phyloP scores from a whole-genome alignment of 2,888 invertebrate genomes.

The Caenorhabditis sp. region DNA sequence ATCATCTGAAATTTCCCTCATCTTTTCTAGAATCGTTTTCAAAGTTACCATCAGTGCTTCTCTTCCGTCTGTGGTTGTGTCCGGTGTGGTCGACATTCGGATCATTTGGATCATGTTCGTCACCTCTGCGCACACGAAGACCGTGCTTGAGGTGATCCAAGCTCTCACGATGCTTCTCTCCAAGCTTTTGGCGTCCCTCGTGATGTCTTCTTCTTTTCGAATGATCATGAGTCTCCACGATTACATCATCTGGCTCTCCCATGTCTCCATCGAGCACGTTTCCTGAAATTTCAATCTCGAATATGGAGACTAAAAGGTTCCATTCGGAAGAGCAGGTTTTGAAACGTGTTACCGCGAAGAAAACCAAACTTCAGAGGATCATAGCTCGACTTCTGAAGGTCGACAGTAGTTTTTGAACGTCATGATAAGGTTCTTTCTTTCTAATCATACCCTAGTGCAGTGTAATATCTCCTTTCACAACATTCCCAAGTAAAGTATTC shows the following conservation, averaged over 20 bases:
- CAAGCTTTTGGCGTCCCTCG: conserved; percentile 32
- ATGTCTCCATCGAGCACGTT: conserved; percentile 48
- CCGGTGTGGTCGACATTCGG: conserved; percentile 65
- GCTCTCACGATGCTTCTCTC: conserved; percentile 33
- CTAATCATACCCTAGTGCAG: too few species aligned
- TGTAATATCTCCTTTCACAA: too few species aligned
- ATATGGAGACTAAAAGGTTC: too few species aligned
- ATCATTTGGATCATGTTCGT: conserved; percentile 55
- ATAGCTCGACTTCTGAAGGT: too few species aligned
- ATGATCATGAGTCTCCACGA: conserved; percentile 41
- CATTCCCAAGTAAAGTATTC: not conserved
- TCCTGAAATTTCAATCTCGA: conserved; percentile 40
- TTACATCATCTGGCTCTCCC: conserved; percentile 17
- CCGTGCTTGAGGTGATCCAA: conserved; percentile 47
- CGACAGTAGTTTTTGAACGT: too few species aligned
- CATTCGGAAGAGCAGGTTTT: too few species aligned
- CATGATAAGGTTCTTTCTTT: too few species aligned
- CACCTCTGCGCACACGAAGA: conserved; percentile 26
- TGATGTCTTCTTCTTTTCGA: conserved; percentile 28
- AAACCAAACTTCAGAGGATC: too few species aligned
- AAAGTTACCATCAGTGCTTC: conserved; percentile 20
- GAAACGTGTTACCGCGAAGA: too few species aligned
- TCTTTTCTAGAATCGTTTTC: not conserved
- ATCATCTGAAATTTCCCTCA: conserved; percentile 19
- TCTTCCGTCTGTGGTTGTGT: conserved; percentile 60